These are phyloP conservation scores for Campoplex capitator DNA, from an alignment of 2,888 invertebrate species.

Conservation along the genomic window DNA sequence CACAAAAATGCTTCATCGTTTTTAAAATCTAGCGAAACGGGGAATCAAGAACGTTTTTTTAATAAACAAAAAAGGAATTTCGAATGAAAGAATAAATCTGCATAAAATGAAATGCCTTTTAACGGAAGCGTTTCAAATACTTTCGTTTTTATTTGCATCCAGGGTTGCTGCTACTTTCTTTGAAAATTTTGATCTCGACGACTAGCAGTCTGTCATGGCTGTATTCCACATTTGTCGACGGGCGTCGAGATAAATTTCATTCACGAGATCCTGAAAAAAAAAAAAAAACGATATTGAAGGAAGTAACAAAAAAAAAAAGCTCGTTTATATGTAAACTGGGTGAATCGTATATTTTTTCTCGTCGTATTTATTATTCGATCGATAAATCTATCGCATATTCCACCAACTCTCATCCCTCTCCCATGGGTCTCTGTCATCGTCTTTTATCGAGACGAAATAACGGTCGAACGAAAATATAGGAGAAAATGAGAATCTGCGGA, in stretches of 20 bases:
- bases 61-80: not conserved
- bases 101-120: not conserved
- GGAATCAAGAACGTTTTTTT: not conserved
- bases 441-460: conserved; percentile 43
- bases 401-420: conserved; percentile 5
- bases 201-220: not conserved
- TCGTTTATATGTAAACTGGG: conserved; percentile 32
- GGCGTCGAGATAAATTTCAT: conserved; percentile 36
- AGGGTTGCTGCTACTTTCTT: not conserved
- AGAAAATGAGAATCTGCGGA: conserved; percentile 42
- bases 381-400: conserved; percentile 46
- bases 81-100: not conserved
- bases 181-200: not conserved
- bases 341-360: conserved; percentile 25
- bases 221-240: conserved; percentile 8
- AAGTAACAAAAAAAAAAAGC: conserved; percentile 19
- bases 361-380: conserved; percentile 46
- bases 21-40: not conserved
- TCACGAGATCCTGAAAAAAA: not conserved
- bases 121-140: not conserved
- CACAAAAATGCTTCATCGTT: not conserved
- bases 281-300: conserved; percentile 9
- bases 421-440: conserved; percentile 37
- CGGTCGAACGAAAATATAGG: conserved; percentile 11
- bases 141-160: not conserved